A percentile compares a stretch with the other conserved stretches of the same genome.
phyloP scores from a whole-genome alignment of 2,113 vertebrate genomes.

The Phalacrocorax aristotelis region DNA sequence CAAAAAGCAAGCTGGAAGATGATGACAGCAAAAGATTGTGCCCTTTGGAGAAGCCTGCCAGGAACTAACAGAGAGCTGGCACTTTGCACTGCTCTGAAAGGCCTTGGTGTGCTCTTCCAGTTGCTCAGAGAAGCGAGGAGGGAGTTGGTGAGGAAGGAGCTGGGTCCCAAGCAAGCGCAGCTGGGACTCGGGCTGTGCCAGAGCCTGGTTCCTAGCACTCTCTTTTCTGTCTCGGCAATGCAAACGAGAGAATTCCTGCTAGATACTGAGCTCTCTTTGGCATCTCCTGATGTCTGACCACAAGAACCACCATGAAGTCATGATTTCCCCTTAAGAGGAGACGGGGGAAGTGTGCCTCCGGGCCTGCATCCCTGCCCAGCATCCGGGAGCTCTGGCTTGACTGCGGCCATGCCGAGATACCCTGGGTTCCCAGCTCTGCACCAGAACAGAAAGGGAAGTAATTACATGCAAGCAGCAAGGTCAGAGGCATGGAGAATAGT shows the following conservation, averaged over 20 bases:
- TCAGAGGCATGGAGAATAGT: not conserved
- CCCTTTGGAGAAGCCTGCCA: not conserved
- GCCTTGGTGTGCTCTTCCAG: not conserved
- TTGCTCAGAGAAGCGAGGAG: accelerated
- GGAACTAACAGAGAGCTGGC: not conserved
- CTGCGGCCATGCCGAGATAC: accelerated
- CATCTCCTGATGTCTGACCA: slow-evolving; percentile 36
- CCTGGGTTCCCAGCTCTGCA: not conserved
- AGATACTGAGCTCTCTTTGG: not conserved
- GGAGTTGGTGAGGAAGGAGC: not conserved
- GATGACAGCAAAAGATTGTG: not conserved
- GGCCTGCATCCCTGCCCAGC: not conserved
- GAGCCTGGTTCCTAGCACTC: not conserved
- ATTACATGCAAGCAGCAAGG: not conserved
- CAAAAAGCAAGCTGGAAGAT: not conserved
- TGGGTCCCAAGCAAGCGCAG: not conserved
- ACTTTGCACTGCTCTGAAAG: not conserved
- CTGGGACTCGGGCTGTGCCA: not conserved
- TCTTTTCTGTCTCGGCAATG: not conserved
- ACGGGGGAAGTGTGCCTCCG: not conserved
- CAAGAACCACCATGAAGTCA: slow-evolving; percentile 31
- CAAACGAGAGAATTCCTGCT: not conserved
- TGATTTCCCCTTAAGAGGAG: not conserved
- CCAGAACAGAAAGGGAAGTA: not conserved
- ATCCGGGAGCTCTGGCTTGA: accelerated